Percentiles rank a stretch among this genome's conserved stretches.
These are phyloP conservation scores for Acanthosepion esculentum DNA, from an alignment of 2,888 invertebrate species.

Conservation along the genomic window DNA sequence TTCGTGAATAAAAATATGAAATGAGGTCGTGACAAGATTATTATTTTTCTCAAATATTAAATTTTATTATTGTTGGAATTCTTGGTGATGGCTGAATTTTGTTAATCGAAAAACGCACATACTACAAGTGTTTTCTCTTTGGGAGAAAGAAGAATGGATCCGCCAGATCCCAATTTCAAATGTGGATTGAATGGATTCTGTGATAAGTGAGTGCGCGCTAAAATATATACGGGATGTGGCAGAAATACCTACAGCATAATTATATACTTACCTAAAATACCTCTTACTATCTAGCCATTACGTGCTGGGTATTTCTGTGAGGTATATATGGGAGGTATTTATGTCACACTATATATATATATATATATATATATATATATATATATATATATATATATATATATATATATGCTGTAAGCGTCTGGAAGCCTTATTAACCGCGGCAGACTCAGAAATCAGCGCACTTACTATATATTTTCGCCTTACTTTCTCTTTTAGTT, in stretches of 20 bases:
- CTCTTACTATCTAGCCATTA: too few species aligned
- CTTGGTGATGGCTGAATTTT: not conserved
- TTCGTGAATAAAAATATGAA: not conserved
- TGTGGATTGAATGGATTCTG: not conserved
- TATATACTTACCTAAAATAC: too few species aligned
- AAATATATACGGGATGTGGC: not conserved
- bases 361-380: constrained; percentile 33
- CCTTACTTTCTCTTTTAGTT: too few species aligned
- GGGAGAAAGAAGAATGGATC: not conserved
- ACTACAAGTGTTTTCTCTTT: not conserved
- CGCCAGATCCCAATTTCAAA: not conserved
- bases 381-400: constrained; percentile 25
- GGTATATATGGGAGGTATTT: not conserved
- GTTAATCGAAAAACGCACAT: not conserved
- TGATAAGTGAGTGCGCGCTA: not conserved
- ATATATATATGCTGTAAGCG: not conserved
- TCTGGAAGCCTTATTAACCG: too few species aligned
- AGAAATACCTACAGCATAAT: too few species aligned
- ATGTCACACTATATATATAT: not conserved
- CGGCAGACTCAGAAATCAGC: too few species aligned
- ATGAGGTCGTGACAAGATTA: not conserved
- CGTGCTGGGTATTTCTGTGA: too few species aligned
- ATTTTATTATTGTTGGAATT: not conserved
- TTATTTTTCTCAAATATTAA: not conserved
- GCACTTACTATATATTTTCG: too few species aligned